A percentile compares a stretch with the other conserved stretches of the same genome.
These are phyloP conservation scores for Netelia fuscicornis DNA, from an alignment of 2,888 invertebrate species.

Conservation along the genomic window DNA sequence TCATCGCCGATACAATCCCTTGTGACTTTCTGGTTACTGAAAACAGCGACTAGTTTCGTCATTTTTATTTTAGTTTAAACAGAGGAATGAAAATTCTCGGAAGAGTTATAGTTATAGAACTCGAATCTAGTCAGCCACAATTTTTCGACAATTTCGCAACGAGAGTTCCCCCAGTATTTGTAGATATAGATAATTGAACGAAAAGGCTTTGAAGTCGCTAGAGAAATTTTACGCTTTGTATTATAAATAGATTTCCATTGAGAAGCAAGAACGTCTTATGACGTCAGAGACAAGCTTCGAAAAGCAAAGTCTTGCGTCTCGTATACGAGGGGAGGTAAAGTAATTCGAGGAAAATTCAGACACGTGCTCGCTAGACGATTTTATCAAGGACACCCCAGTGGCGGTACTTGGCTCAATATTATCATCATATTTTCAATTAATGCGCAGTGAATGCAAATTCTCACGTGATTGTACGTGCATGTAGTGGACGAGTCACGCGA, in stretches of 20 bases:
- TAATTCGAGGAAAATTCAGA: constrained; percentile 3
- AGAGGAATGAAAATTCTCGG: background rate
- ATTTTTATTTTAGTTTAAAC: constrained; percentile 51
- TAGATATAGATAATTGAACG: background rate
- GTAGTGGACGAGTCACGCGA: constrained; percentile 54
- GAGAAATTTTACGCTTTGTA: constrained; percentile 50
- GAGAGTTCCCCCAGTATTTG: too few species aligned
- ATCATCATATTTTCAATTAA: constrained; percentile 51
- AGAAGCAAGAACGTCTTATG: constrained; percentile 37
- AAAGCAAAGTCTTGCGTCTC: too few species aligned
- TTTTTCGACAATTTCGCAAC: too few species aligned
- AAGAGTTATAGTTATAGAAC: background rate
- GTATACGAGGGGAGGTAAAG: constrained; percentile 6
- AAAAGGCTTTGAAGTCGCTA: constrained; percentile 1
- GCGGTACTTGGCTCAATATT: constrained; percentile 6
- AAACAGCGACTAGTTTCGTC: constrained; percentile 23
- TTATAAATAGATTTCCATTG: constrained; percentile 67
- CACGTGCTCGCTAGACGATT: constrained; percentile 38
- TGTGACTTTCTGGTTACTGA: constrained; percentile 11
- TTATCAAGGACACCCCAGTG: background rate
- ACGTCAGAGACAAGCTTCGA: constrained; percentile 46
- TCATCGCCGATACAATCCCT: constrained; percentile 33
- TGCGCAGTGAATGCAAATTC: constrained; percentile 57
- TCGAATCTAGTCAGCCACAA: too few species aligned
- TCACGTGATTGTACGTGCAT: background rate